Evolutionary conservation across 2,797 vertebrate species (phyloP).

Genomic region (Epinephelus malabaricus): DNA sequence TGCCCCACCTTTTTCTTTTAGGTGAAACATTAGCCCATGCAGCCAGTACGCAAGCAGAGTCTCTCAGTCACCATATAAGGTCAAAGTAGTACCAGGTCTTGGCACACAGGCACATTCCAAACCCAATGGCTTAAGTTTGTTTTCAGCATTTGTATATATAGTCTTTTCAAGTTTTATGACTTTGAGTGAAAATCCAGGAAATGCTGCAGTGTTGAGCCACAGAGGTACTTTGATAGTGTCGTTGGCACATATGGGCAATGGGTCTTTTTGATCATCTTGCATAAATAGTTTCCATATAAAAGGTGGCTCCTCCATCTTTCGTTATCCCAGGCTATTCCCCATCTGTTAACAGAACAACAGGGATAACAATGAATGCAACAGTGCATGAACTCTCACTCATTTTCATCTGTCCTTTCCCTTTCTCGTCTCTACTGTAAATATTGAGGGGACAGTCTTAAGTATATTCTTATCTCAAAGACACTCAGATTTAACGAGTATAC

Average conservation of each 20-base stretch:
- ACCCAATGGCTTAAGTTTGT: slow-evolving; percentile 63
- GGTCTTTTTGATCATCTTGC: slow-evolving; percentile 78
- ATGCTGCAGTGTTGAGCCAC: slow-evolving; percentile 59
- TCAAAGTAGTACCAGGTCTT: slow-evolving; percentile 73
- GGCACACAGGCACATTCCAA: slow-evolving; percentile 79
- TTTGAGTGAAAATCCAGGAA: slow-evolving; percentile 67
- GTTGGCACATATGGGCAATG: slow-evolving; percentile 71
- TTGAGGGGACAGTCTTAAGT: neutral
- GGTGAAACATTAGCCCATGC: slow-evolving; percentile 57
- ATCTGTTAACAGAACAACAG: slow-evolving; percentile 87
- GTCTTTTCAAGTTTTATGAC: slow-evolving; percentile 75
- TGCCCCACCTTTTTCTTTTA: slow-evolving; percentile 54
- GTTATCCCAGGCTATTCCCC: slow-evolving; percentile 89
- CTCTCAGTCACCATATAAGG: slow-evolving; percentile 76
- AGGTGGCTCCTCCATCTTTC: slow-evolving; percentile 70
- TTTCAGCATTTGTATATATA: slow-evolving; percentile 63
- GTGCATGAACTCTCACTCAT: slow-evolving; percentile 21
- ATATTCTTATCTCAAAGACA: neutral
- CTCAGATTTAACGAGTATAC: neutral
- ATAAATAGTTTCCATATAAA: slow-evolving; percentile 73
- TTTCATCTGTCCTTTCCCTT: neutral
- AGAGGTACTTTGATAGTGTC: slow-evolving; percentile 66
- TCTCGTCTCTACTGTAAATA: neutral
- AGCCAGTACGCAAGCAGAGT: slow-evolving; percentile 53
- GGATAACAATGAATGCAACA: slow-evolving; percentile 71